Base-by-base conservation (phyloP, 1,140 invertebrate genomes). In the Drosophila nannoptera region DNA sequence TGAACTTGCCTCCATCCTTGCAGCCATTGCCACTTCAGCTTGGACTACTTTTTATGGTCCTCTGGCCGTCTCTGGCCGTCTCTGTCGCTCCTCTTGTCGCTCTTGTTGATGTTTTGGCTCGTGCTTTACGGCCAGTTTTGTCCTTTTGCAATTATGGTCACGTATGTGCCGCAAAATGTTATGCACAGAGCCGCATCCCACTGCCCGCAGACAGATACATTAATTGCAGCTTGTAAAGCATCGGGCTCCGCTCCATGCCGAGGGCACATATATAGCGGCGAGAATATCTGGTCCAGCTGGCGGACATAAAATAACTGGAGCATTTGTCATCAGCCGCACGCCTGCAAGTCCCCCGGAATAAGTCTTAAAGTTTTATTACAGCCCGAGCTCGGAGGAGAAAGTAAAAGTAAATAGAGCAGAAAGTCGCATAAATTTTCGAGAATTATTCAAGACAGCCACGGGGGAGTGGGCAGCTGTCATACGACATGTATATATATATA, bases 91-190 rank as follows among this genome's bases (percentile, higher is more conserved):
- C n/a, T n/a, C n/a, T n/a, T n/a, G n/a, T n/a, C n/a, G n/a, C n/a
- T n/a, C n/a, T n/a, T n/a, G 12, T 67, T 38, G 53, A 4, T 68
- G 33, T 52, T 29, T 45, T 11, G 45, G 49, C 16, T 22, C 22
- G 22, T 22, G 36, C 54, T 73, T 73, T 69, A 69, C 46, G 64
- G 52, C 58, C 66, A 63, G 54, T 59, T 58, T 62, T 64, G 59
- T 65, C 70, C 59, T 69, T 73, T 73, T 69, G 66, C 64, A 73
- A 73, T 73, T 73, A 73, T 73, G 59, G 70, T 73, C 70, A 73
- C 70, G 70, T 73, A 73, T 73, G 66, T 69, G 70, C 70, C 48
- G 70, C 66, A 73, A 59, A 59, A 73, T 73, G 69, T 69, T 73
- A 73, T 73, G 66, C 59, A 48, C 70, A 64, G n/a, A 50, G 36